phyloP scores from a whole-genome alignment of 2,113 vertebrate genomes.

The Notothenia rossii region DNA sequence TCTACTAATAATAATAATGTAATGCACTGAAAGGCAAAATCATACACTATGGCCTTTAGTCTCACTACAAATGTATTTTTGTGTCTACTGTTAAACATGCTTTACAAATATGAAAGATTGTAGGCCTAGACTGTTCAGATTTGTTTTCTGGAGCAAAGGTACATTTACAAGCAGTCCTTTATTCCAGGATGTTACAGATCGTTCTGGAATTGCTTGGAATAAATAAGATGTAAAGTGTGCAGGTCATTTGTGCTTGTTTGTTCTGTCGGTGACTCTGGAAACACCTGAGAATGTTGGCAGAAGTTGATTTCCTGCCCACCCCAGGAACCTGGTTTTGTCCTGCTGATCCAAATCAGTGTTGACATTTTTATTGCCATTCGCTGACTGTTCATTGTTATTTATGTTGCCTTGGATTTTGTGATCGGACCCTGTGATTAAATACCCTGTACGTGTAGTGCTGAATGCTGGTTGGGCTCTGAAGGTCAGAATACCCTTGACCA shows the following conservation, averaged over 20 bases:
- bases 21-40: not conserved
- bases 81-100: not conserved
- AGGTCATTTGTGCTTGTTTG: not conserved
- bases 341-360: conserved; percentile 40
- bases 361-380: conserved; percentile 50
- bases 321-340: conserved; percentile 16
- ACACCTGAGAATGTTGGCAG: conserved; percentile 1
- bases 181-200: not conserved
- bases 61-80: too few relatives aligned
- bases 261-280: conserved; percentile 23
- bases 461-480: conserved; percentile 17
- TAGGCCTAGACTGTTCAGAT: not conserved
- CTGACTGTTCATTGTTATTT: conserved; percentile 52
- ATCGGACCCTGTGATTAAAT: conserved; percentile 31
- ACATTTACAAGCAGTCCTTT: not conserved
- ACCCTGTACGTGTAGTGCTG: conserved; percentile 14
- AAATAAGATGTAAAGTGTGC: not conserved
- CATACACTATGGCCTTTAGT: not conserved
- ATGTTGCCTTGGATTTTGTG: conserved; percentile 58
- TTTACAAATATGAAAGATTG: not conserved
- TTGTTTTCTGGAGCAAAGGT: not conserved
- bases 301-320: conserved; percentile 26
- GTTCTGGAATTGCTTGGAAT: not conserved
- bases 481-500: conserved; percentile 34
- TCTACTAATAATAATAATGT: too few relatives aligned